Evolutionary conservation across 64 coral and sea anemone genomes (phyloP).

Genomic region (Acropora tenuis): DNA sequence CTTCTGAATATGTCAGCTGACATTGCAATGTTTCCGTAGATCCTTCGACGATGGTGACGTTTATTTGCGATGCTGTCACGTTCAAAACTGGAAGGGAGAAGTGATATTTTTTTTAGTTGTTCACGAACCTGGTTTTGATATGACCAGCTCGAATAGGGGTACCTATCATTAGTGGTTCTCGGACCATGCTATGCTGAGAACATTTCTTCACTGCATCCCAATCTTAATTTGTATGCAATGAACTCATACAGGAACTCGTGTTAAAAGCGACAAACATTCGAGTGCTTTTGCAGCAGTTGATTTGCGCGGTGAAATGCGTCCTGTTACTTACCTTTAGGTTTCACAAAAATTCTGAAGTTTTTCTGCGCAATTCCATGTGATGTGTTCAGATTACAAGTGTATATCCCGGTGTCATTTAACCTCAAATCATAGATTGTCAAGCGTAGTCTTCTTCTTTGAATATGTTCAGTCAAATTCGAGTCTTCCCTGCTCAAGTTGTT

Average conservation of each 20-base stretch:
- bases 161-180: no score
- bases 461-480: neutral
- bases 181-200: no score
- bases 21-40: neutral
- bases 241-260: no score
- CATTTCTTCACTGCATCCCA: no score
- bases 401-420: neutral
- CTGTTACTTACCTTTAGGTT: neutral
- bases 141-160: no score
- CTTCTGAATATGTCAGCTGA: neutral
- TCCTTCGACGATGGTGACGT: constrained; percentile 7
- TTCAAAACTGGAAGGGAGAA: neutral
- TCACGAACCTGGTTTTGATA: no score
- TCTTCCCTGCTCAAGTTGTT: neutral
- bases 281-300: no score
- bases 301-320: no score
- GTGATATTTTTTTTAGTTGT: neutral
- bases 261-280: no score
- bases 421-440: neutral
- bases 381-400: constrained; percentile 18
- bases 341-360: neutral
- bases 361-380: neutral
- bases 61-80: neutral
- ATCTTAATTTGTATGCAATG: no score
- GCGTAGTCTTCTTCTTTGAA: neutral